phyloP scores from a whole-genome alignment of 2,888 invertebrate genomes.

The Chymomyza procnemis region DNA sequence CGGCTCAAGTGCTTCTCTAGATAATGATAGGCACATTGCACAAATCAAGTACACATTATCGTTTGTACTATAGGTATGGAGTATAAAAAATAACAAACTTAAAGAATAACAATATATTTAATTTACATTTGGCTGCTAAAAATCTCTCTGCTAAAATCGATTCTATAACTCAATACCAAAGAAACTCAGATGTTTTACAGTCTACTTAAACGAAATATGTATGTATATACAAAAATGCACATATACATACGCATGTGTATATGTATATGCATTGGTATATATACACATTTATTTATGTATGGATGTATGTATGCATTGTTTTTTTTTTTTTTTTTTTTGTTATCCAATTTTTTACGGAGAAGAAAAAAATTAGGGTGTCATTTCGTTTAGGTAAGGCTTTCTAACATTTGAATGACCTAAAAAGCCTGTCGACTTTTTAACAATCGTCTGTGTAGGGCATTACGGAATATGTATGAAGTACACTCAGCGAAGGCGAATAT shows the following conservation, averaged over 20 bases:
- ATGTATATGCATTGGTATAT: background rate
- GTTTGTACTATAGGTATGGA: too few relatives aligned
- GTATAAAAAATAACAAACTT: too few relatives aligned
- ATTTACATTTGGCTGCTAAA: background rate
- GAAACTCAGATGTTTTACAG: slow-evolving; percentile 69
- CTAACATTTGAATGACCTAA: slow-evolving; percentile 24
- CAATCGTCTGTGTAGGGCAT: slow-evolving; percentile 40
- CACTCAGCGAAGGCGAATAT: slow-evolving; percentile 5
- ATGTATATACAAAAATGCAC: background rate
- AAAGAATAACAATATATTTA: too few relatives aligned
- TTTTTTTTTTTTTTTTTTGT: slow-evolving; percentile 16
- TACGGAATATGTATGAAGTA: background rate
- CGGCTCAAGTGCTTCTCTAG: too few relatives aligned
- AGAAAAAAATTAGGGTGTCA: slow-evolving; percentile 56
- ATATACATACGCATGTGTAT: background rate
- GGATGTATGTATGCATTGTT: background rate
- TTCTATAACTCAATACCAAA: slow-evolving; percentile 69
- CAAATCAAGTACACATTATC: too few relatives aligned
- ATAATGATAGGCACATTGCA: too few relatives aligned
- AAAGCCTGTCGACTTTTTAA: background rate
- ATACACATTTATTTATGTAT: background rate
- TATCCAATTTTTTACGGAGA: slow-evolving; percentile 66
- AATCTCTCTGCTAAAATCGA: slow-evolving; percentile 51
- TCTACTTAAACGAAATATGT: slow-evolving; percentile 34
- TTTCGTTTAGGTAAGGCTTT: slow-evolving; percentile 29